Evolutionary conservation across 1,140 invertebrate genomes (phyloP), one percentile per base, ranked within the genome.

Genomic region (Eufriesea mexicana): DNA sequence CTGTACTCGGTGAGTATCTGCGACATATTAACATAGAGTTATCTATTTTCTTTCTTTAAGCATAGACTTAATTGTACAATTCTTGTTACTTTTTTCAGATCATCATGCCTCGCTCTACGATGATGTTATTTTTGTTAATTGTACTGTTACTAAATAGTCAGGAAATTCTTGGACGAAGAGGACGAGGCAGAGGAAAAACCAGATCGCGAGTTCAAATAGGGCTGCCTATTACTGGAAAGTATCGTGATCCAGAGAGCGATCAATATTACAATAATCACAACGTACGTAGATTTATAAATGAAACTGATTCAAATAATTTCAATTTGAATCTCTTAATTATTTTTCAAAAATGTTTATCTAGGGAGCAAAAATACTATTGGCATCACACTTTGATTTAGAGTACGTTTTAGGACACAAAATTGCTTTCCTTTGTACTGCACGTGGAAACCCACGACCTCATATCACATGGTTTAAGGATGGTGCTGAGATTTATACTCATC

Each of bases 391-490:
- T 94, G 98, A 98, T 94, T 96, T 97, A 94, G 98, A 98, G 95
- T 99, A 98, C 93, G 97, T 98, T 54, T 92, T 99, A 84, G 98
- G 98, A 9, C 98, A 98, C 93, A 99, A 98, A 94, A 98, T 99
- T 74, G 97, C 97, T 4, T 98, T 99, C 90, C 94, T 98, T 25
- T 99, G 98, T 92, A 96, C 97, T 23, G 98, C 98, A 2, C 96
- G 96, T 91, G 98, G 98, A 23, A 96, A 96, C 82, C 98, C 98
- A 6, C 94, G 97, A 66, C 97, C 97, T 0, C 97, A 98, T 54
- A 98, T 98, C 59, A 98, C 97, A 14, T 98, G 98, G 98, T 98
- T 97, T 91, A 98, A 98, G 93, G 98, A 98, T 94, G 98, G 98
- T 16, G 96, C 97, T 25, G 98, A 98, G 93, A 96, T 99, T 88